Evolutionary conservation across 2,113 vertebrate genomes (phyloP).

Genomic region (Neodontobutis hainanensis): DNA sequence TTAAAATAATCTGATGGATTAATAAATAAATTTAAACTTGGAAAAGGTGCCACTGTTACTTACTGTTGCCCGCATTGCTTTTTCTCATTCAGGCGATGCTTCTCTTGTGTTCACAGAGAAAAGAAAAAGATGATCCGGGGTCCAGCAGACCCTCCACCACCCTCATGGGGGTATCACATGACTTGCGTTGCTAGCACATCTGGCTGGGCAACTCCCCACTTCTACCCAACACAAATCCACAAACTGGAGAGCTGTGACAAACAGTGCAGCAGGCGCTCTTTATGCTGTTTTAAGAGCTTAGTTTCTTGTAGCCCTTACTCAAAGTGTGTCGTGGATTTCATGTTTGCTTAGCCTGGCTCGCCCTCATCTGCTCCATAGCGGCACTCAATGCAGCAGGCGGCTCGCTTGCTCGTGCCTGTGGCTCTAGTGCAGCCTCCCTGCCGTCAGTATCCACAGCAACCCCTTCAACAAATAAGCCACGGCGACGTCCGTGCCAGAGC

Average conservation of each 20-base stretch:
- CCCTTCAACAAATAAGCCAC: conserved; percentile 90
- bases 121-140: conserved; percentile 60
- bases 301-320: conserved; percentile 49
- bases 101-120: conserved; percentile 73
- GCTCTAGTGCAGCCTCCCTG: conserved; percentile 68
- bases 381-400: conserved; percentile 59
- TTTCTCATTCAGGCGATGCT: conserved; percentile 86
- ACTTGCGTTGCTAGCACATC: conserved; percentile 63
- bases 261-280: conserved; percentile 18
- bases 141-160: conserved; percentile 68
- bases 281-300: conserved; percentile 18
- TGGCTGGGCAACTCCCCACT: conserved; percentile 52
- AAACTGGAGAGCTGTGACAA: conserved; percentile 1
- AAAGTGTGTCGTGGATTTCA: conserved; percentile 69
- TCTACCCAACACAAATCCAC: conserved; percentile 54
- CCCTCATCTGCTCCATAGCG: conserved; percentile 58
- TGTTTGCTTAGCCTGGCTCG: conserved; percentile 61
- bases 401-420: conserved; percentile 74
- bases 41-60: conserved; percentile 69
- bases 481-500: conserved; percentile 63
- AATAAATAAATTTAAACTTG: too few species aligned
- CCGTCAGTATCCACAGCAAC: conserved; percentile 89
- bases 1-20: too few species aligned
- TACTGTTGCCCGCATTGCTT: conserved; percentile 91
- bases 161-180: conserved; percentile 69